Conservation (phyloP, 2,797 vertebrate species). For the Hirundo rustica region DNA sequence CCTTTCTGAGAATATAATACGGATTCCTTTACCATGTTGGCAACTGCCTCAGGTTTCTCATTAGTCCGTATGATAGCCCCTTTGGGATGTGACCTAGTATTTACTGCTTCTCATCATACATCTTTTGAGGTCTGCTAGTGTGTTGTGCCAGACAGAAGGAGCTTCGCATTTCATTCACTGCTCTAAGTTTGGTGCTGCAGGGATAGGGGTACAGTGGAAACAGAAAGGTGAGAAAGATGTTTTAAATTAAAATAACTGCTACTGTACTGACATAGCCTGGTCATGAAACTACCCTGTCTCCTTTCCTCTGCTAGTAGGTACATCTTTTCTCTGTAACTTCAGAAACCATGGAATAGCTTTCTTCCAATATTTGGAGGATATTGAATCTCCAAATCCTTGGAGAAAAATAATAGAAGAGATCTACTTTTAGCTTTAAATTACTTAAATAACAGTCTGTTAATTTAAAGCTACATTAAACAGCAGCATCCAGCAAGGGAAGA, state of each 20-base stretch:
- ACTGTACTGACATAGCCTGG: background rate
- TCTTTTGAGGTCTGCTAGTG: background rate
- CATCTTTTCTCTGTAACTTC: background rate
- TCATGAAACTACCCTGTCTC: background rate
- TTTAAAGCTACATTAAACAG: background rate
- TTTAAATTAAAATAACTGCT: background rate
- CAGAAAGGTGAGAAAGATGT: background rate
- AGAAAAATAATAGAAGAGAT: background rate
- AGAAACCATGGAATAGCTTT: background rate
- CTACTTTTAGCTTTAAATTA: background rate
- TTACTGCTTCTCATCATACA: background rate
- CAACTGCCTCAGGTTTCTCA: background rate
- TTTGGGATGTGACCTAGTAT: background rate
- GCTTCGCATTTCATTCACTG: background rate
- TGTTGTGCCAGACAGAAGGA: background rate
- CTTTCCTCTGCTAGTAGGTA: background rate
- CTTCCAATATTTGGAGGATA: background rate
- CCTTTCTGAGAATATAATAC: background rate
- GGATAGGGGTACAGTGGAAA: background rate
- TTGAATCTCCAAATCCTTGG: background rate
- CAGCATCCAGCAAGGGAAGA: background rate
- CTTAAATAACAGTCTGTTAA: background rate
- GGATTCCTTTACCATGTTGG: background rate
- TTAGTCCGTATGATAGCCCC: background rate
- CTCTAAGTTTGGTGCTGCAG: background rate